These are phyloP conservation scores for Pseudomyrmex concolor DNA, from an alignment of 1,140 invertebrate genomes.

Conservation along the genomic window DNA sequence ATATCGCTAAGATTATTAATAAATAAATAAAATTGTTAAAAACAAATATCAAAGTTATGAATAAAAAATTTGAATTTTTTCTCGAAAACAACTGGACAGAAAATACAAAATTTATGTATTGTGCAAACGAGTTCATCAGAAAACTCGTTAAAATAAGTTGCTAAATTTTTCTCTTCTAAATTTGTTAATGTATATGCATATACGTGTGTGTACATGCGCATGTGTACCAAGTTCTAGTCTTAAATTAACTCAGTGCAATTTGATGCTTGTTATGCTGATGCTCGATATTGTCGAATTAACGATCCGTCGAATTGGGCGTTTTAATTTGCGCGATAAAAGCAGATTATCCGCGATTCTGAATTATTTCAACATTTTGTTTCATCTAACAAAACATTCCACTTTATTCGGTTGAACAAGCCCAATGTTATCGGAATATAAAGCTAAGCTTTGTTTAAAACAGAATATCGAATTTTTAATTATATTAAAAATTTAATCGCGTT, in stretches of 20 bases:
- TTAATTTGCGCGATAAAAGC: constrained; percentile 75
- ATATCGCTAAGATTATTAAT: not conserved
- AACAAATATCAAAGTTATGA: not conserved
- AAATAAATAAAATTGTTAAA: too few species aligned
- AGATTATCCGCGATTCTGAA: constrained; percentile 62
- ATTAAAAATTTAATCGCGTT: constrained; percentile 33
- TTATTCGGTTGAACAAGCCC: constrained; percentile 20
- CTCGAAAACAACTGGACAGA: not conserved
- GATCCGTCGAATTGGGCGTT: constrained; percentile 68
- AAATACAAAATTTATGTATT: constrained; percentile 8
- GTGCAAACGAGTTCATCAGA: not conserved
- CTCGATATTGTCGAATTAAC: constrained; percentile 74
- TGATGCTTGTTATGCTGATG: constrained; percentile 72
- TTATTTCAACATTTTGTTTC: constrained; percentile 64
- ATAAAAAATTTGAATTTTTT: constrained; percentile 9
- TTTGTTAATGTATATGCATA: not conserved
- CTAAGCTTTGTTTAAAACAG: constrained; percentile 42
- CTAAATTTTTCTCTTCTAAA: not conserved
- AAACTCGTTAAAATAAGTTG: constrained; percentile 14
- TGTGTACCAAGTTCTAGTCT: not conserved
- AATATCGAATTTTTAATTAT: constrained; percentile 38
- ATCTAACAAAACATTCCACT: constrained; percentile 36
- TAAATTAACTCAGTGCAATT: constrained; percentile 57
- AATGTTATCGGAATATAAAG: constrained; percentile 23
- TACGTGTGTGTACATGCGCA: not conserved